Evolutionary conservation across 2,113 vertebrate genomes (phyloP).

Genomic region (Aldabrachelys gigantea): DNA sequence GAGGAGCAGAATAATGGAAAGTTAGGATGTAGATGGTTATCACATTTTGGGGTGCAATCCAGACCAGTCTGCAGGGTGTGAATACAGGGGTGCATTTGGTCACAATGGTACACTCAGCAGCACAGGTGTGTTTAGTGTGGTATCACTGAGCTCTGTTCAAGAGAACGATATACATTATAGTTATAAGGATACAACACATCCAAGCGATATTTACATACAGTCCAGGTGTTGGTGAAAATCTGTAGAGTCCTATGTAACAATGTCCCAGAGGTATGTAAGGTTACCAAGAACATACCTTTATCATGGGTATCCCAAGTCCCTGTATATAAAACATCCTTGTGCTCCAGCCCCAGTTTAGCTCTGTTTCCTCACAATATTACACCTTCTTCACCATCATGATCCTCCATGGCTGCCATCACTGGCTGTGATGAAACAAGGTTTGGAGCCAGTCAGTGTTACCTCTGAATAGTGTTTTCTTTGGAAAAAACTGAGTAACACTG

Average conservation of each 20-base stretch:
- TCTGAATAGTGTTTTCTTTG: not conserved
- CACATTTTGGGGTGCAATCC: not conserved
- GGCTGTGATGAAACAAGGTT: not conserved
- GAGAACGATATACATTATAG: not conserved
- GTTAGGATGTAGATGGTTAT: not conserved
- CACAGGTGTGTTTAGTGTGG: slow-evolving; percentile 12
- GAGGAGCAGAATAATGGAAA: not conserved
- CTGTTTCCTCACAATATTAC: rapidly evolving
- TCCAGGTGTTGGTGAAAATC: slow-evolving; percentile 9
- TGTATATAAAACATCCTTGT: rapidly evolving
- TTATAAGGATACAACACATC: rapidly evolving
- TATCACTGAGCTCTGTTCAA: rapidly evolving
- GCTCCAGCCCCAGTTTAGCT: not conserved
- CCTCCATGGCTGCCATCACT: not conserved
- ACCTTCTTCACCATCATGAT: not conserved
- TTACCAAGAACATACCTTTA: not conserved
- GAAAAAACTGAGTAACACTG: slow-evolving; percentile 36
- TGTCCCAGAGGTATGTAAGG: not conserved
- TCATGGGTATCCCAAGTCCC: not conserved
- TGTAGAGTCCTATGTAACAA: not conserved
- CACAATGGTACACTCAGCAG: not conserved
- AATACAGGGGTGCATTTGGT: not conserved
- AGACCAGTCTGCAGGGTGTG: not conserved
- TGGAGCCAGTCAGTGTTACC: not conserved
- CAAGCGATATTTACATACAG: slow-evolving; percentile 7